Evolutionary conservation across 2,797 vertebrate species (phyloP).

Genomic region (Gadopsis bispinosus): DNA sequence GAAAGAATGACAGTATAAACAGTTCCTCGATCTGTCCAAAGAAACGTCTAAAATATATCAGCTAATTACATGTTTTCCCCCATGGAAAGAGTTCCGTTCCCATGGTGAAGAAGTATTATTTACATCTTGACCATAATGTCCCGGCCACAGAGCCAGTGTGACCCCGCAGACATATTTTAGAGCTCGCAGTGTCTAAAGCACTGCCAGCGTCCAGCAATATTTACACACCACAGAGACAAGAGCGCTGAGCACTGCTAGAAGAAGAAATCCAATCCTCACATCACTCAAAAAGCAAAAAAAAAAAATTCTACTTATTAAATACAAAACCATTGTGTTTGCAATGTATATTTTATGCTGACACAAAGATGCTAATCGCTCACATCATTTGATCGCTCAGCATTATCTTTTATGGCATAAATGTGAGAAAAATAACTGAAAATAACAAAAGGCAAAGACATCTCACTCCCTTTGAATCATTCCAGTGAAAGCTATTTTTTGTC

Average conservation of each 20-base stretch:
- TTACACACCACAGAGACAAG: slow-evolving; percentile 77
- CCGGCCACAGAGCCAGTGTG: slow-evolving; percentile 89
- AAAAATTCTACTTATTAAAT: slow-evolving; percentile 39
- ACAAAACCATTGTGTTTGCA: slow-evolving; percentile 20
- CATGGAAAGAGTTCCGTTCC: slow-evolving; percentile 80
- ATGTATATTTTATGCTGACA: slow-evolving; percentile 20
- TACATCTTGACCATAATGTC: slow-evolving; percentile 89
- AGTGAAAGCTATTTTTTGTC: slow-evolving; percentile 67
- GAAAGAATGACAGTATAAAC: slow-evolving; percentile 65
- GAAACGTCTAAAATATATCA: slow-evolving; percentile 84
- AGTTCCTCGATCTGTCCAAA: slow-evolving; percentile 85
- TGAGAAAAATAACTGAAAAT: background rate
- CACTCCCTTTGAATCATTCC: slow-evolving; percentile 51
- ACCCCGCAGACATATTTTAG: slow-evolving; percentile 78
- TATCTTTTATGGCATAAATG: background rate
- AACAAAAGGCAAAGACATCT: slow-evolving; percentile 1
- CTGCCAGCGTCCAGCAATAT: slow-evolving; percentile 77
- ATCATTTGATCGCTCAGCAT: slow-evolving; percentile 3
- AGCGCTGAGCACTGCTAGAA: slow-evolving; percentile 16
- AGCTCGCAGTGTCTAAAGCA: slow-evolving; percentile 68
- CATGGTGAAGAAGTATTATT: slow-evolving; percentile 87
- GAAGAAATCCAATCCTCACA: slow-evolving; percentile 29
- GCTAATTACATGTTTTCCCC: slow-evolving; percentile 87
- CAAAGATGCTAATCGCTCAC: slow-evolving; percentile 6
- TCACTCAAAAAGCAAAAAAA: slow-evolving; percentile 40